Conservation (phyloP, 2,888 invertebrate genomes). For the Notodonta dromedarius region DNA sequence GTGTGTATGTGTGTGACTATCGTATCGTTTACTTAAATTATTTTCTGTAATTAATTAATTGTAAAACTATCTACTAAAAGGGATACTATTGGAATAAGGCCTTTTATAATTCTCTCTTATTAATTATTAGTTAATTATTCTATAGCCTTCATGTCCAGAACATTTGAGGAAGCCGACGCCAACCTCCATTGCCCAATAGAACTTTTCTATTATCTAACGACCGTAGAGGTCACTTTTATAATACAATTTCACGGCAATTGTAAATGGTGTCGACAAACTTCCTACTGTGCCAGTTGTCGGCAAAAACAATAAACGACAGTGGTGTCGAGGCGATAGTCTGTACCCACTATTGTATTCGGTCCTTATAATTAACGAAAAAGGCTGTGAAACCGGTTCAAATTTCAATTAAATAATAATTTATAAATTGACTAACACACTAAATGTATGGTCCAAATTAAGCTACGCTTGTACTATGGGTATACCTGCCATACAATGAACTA, state of each 20-base stretch:
- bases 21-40: no score
- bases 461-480: no score
- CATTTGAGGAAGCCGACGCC: constrained; percentile 18
- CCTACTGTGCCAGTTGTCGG: constrained; percentile 11
- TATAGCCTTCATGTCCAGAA: background rate
- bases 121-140: background rate
- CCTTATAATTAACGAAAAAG: background rate
- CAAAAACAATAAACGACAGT: background rate
- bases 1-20: no score
- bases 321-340: background rate
- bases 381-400: background rate
- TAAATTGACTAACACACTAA: no score
- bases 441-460: no score
- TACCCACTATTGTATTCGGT: background rate
- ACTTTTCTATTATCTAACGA: constrained; percentile 30
- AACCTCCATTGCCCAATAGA: constrained; percentile 13
- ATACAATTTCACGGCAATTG: constrained; percentile 22
- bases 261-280: constrained; percentile 18
- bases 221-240: constrained; percentile 28
- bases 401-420: no score
- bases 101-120: background rate
- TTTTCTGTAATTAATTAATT: no score
- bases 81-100: no score
- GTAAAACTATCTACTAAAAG: no score
- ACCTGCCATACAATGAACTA: no score